A percentile compares a stretch with the other conserved stretches of the same genome.
Evolutionary conservation across 2,113 vertebrate genomes (phyloP).

Genomic region (rat (Rattus norvegicus)): DNA sequence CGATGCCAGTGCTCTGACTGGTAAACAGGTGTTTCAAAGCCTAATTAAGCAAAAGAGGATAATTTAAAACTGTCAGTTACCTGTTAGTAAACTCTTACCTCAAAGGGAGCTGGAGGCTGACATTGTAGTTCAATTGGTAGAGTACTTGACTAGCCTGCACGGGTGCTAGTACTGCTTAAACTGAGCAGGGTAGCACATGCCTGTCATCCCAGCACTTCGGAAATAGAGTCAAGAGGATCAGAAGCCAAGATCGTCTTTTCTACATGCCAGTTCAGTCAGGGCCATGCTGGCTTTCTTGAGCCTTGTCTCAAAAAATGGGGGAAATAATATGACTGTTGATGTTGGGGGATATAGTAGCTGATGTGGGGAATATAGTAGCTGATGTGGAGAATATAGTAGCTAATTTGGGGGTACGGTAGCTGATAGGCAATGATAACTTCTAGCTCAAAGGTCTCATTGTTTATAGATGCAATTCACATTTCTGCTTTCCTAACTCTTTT

Average conservation of each 20-base stretch:
- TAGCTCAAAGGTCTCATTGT: background rate
- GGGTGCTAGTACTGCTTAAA: no score
- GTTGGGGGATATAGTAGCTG: background rate
- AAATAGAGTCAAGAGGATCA: background rate
- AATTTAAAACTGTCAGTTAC: conserved; percentile 18
- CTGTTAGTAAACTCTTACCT: conserved; percentile 17
- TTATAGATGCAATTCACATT: conserved; percentile 1
- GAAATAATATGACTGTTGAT: background rate
- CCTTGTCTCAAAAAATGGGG: no score
- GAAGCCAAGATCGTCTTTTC: background rate
- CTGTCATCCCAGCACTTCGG: no score
- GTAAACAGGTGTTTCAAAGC: conserved; percentile 95
- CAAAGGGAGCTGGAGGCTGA: background rate
- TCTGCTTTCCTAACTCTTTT: conserved; percentile 23
- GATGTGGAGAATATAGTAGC: background rate
- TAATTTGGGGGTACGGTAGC: background rate
- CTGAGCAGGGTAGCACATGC: background rate
- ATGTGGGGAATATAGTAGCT: background rate
- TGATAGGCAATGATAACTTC: background rate
- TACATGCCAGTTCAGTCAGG: background rate
- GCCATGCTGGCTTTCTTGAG: background rate
- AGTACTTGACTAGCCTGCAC: background rate
- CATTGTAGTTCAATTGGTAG: background rate
- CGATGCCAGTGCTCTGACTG: conserved; percentile 94
- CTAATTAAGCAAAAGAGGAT: conserved; percentile 82